Evolutionary conservation across 1,140 invertebrate genomes (phyloP).

Genomic region (Araneus ventricosus): DNA sequence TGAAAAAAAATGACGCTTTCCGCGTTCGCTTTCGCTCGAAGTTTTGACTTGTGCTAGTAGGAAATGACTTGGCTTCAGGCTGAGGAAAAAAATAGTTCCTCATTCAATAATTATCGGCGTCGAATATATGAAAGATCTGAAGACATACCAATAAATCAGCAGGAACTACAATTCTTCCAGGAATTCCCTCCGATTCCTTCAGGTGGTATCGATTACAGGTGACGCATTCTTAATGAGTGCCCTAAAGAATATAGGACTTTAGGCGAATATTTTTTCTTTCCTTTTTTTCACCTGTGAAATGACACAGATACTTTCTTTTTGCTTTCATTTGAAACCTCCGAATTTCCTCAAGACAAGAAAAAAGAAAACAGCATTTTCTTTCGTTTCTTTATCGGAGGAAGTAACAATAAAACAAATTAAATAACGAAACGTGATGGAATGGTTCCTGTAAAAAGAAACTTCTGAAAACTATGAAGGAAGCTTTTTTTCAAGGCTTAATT

Average conservation of each 20-base stretch:
- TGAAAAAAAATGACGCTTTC: too few relatives aligned
- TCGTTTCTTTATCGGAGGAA: neutral
- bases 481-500: neutral
- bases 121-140: too few relatives aligned
- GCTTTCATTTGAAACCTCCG: neutral
- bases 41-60: neutral
- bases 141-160: neutral
- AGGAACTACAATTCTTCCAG: neutral
- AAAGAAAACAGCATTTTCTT: neutral
- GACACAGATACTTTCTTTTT: conserved; percentile 17
- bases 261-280: neutral
- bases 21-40: too few relatives aligned
- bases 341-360: neutral
- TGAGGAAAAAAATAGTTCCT: neutral
- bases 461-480: neutral
- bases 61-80: neutral
- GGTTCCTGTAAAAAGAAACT: neutral
- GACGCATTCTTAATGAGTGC: conserved; percentile 5
- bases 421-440: neutral
- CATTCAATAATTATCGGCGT: neutral
- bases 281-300: neutral
- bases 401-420: neutral
- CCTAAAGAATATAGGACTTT: conserved; percentile 6
- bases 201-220: conserved; percentile 10
- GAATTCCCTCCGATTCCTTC: too few relatives aligned